These are phyloP conservation scores for Drosophila navojoa DNA, from an alignment of 1,140 invertebrate genomes.

Conservation along the genomic window DNA sequence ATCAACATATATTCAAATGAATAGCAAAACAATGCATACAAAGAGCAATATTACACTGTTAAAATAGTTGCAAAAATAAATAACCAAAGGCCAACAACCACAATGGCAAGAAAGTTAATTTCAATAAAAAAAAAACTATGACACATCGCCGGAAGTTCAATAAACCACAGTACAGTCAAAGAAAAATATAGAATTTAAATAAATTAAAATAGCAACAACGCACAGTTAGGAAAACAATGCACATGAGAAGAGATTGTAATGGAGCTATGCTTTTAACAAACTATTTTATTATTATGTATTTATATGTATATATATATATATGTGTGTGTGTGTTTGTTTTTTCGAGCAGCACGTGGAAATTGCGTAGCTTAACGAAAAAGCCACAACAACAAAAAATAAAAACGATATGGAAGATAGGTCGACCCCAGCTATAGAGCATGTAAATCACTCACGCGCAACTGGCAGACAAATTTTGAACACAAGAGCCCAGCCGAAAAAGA, in stretches of 20 bases:
- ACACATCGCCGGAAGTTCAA: conserved; percentile 58
- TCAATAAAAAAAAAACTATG: conserved; percentile 5
- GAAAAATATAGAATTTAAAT: conserved; percentile 32
- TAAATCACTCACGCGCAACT: conserved; percentile 65
- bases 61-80: background rate
- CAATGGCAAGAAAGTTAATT: conserved; percentile 41
- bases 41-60: too few species aligned
- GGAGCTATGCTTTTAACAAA: background rate
- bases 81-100: background rate
- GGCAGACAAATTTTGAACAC: conserved; percentile 32
- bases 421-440: conserved; percentile 29
- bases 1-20: too few species aligned
- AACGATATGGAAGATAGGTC: conserved; percentile 4
- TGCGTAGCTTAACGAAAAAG: background rate
- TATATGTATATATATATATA: background rate
- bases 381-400: too few species aligned
- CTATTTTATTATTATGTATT: background rate
- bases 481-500: conserved; percentile 6
- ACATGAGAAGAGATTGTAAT: conserved; percentile 29
- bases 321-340: background rate
- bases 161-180: conserved; percentile 35
- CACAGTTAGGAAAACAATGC: conserved; percentile 18
- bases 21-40: too few species aligned
- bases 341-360: conserved; percentile 15
- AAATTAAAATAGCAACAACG: conserved; percentile 33